Evolutionary conservation across 1,140 invertebrate genomes (phyloP).

Genomic region (Phthorimaea operculella): DNA sequence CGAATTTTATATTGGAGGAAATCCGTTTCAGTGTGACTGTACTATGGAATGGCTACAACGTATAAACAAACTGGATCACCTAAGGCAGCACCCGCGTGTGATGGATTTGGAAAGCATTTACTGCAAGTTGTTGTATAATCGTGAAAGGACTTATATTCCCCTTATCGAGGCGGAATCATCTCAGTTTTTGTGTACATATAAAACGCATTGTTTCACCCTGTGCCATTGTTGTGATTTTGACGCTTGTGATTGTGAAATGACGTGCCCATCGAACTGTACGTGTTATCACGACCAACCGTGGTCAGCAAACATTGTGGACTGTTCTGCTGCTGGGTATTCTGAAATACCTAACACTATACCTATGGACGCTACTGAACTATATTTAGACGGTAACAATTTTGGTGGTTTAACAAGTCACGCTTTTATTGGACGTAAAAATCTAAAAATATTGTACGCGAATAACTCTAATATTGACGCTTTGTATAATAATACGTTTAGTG

Average conservation of each 20-base stretch:
- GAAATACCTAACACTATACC: slow-evolving; percentile 88
- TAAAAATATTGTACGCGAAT: slow-evolving; percentile 88
- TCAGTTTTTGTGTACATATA: slow-evolving; percentile 92
- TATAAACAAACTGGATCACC: slow-evolving; percentile 79
- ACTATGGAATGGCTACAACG: slow-evolving; percentile 90
- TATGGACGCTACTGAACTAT: slow-evolving; percentile 94
- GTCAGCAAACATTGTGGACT: slow-evolving; percentile 94
- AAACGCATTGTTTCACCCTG: slow-evolving; percentile 91
- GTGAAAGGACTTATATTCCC: slow-evolving; percentile 83
- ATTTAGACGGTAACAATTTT: slow-evolving; percentile 91
- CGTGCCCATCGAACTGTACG: slow-evolving; percentile 91
- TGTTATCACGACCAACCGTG: slow-evolving; percentile 95
- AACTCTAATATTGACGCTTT: slow-evolving; percentile 86
- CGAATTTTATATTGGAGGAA: slow-evolving; percentile 88
- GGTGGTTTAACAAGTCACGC: slow-evolving; percentile 87
- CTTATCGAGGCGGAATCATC: slow-evolving; percentile 85
- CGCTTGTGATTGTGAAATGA: slow-evolving; percentile 96
- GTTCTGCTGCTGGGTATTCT: slow-evolving; percentile 81
- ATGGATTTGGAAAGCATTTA: slow-evolving; percentile 93
- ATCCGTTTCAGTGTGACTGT: slow-evolving; percentile 89
- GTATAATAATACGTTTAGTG: slow-evolving; percentile 91
- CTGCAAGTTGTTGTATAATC: slow-evolving; percentile 88
- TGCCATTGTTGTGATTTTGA: slow-evolving; percentile 96
- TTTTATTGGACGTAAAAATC: slow-evolving; percentile 89
- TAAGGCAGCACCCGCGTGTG: slow-evolving; percentile 86